Evolutionary conservation across 1,140 invertebrate species (phyloP), one percentile per base, ranked within the genome.

Genomic region (Venustaconcha ellipsiformis): DNA sequence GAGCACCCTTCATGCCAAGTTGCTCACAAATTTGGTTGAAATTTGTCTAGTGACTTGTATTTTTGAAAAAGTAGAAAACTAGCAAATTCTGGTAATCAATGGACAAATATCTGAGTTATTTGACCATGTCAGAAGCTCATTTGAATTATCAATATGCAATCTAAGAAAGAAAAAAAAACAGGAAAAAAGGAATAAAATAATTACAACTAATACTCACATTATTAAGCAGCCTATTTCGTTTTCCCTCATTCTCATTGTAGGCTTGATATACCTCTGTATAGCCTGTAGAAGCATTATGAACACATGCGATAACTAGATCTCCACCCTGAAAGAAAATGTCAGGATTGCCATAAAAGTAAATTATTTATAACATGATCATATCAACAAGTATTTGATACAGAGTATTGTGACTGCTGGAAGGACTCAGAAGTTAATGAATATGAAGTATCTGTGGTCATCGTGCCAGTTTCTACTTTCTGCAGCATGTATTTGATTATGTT

Each of bases 261-360:
- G 84, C 83, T 30, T 85, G 70, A 74, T 70, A 83, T 0, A 87
- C 77, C 72, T 90, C 92, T 0, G 95, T 91, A 76, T 60, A 20
- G 3, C 80, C 81, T 59, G 89, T 89, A 12, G 78, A 72, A 55
- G 92, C 92, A 76, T 92, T 92, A 20, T 87, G 89, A 73, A 93
- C 91, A 88, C 96, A 98, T 84, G 96, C 96, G 82, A 96, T 93
- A 0, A 96, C 95, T 48, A 79, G 74, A 66, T 87, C 86, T 71
- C 80, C 81, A 30, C 86, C 86, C 86, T 87, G 80, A 37, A 72
- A 78, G 67, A 0, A 80, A 70, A 72, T 56, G n/a, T 30, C 57
- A 1, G 17, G 23, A 65, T 66, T 26, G 20, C 18, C 14, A 18
- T n/a, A 20, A 17, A 23, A 17, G 26, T 66, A 23, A 20, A 20